Evolutionary conservation across 2,888 invertebrate genomes (phyloP), one percentile per base, ranked within the genome.

Genomic region (Apoda limacodes): DNA sequence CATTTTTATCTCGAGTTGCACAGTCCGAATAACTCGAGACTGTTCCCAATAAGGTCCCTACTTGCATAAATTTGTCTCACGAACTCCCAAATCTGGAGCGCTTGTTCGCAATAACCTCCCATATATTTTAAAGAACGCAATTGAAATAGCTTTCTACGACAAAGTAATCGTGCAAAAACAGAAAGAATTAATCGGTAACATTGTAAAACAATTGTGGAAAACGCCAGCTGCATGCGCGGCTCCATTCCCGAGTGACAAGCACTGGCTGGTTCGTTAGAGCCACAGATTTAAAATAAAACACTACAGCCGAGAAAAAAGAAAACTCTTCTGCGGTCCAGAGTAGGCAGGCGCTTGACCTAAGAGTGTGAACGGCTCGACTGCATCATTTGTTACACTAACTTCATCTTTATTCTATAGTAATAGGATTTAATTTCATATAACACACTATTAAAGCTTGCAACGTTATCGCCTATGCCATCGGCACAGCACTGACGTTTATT

Each of bases 231-330:
- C 62, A 53, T 48, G 43, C 49, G 44, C 45, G 43, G 44, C 46
- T 44, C 44, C 38, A 40, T 53, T 51, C 55, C 55, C 59, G 55
- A 57, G 65, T 65, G 63, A 65, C 65, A 59, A 63, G 72, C 66
- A 58, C 60, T 51, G n/a, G n/a, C n/a, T 58, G 68, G 60, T 69
- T 74, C 72, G 74, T 74, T 72, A 74, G 65, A 64, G 62, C 63
- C 57, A 50, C 67, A 65, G 72, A 74, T 71, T 76, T 65, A 68
- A 74, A 76, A 76, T 72, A 78, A 75, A 76, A 69, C 63, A 58
- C 59, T 56, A 55, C 59, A 52, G 51, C n/a, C 46, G 55, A 44
- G 55, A 65, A 70, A 72, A 75, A 72, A 67, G 64, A 64, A 61
- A 57, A 58, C 50, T 48, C 52, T 56, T 55, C 50, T 57, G 55